These are phyloP conservation scores for Eupleurogrammus muticus DNA, from an alignment of 2,797 vertebrate genomes.

Conservation along the genomic window DNA sequence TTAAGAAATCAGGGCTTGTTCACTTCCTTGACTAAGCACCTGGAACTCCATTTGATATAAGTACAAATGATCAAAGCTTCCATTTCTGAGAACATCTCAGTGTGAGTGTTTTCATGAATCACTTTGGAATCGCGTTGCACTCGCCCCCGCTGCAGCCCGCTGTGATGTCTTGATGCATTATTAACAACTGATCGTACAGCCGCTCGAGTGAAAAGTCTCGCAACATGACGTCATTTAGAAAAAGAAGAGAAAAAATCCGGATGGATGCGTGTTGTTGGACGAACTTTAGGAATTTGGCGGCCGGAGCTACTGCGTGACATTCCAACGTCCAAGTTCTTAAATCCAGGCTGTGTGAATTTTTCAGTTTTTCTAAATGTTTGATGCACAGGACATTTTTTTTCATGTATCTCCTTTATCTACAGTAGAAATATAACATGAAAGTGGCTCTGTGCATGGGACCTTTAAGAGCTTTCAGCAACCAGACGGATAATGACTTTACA, in stretches of 20 bases:
- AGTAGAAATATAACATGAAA: too few relatives aligned
- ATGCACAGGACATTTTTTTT: too few relatives aligned
- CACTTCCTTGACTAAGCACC: slow-evolving; percentile 43
- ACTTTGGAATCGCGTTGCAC: slow-evolving; percentile 23
- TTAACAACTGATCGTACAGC: slow-evolving; percentile 2
- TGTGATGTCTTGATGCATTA: slow-evolving; percentile 9
- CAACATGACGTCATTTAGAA: not conserved
- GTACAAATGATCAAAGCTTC: slow-evolving; percentile 29
- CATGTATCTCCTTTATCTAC: too few relatives aligned
- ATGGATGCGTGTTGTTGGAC: not conserved
- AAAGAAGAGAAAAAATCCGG: not conserved
- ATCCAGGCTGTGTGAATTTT: too few relatives aligned
- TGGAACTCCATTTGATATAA: slow-evolving; percentile 24
- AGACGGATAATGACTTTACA: not conserved
- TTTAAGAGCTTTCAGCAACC: not conserved
- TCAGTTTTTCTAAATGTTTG: too few relatives aligned
- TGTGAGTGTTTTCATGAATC: slow-evolving; percentile 54
- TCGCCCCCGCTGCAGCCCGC: not conserved
- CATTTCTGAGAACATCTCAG: slow-evolving; percentile 32
- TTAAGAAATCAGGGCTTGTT: not conserved
- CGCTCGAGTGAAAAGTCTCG: not conserved
- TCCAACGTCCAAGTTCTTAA: too few relatives aligned
- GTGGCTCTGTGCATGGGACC: too few relatives aligned
- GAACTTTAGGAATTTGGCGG: not conserved
- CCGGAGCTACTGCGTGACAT: too few relatives aligned